Conservation (phyloP, 2,113 vertebrate species). For the Sinocyclocheilus rhinocerous region DNA sequence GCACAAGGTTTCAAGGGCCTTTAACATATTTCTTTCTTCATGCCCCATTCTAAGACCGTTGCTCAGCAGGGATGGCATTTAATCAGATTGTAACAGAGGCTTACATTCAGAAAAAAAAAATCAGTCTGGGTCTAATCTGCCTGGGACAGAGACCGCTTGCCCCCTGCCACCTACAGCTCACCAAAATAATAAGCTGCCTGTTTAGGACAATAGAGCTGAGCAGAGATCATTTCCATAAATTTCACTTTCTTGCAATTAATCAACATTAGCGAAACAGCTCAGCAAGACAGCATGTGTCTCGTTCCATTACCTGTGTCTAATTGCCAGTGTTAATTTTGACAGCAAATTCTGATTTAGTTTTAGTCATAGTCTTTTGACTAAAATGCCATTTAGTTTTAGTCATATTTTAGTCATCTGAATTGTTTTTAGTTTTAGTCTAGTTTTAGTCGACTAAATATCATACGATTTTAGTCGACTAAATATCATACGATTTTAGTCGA, state of each 20-base stretch:
- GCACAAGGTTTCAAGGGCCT: neutral
- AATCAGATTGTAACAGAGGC: conserved; percentile 56
- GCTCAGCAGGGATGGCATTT: conserved; percentile 12
- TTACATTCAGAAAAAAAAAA: conserved; percentile 42
- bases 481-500: too few species aligned
- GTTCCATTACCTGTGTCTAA: conserved; percentile 24
- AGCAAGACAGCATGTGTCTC: neutral
- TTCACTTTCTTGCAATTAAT: neutral
- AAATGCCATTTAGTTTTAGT: too few species aligned
- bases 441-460: too few species aligned
- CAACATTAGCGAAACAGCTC: conserved; percentile 4
- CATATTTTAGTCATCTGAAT: too few species aligned
- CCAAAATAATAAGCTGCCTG: neutral
- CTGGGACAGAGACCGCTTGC: neutral
- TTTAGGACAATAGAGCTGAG: neutral
- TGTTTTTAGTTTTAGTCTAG: too few species aligned
- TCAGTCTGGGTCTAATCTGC: conserved; percentile 48
- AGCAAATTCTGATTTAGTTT: too few species aligned
- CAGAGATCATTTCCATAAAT: conserved; percentile 9
- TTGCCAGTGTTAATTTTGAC: too few species aligned
- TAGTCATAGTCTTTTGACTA: too few species aligned
- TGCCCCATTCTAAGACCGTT: neutral
- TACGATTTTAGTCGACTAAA: too few species aligned
- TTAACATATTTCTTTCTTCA: neutral
- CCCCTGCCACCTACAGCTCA: neutral